Conservation (phyloP, 2,888 invertebrate species). For the Heliconius erato region DNA sequence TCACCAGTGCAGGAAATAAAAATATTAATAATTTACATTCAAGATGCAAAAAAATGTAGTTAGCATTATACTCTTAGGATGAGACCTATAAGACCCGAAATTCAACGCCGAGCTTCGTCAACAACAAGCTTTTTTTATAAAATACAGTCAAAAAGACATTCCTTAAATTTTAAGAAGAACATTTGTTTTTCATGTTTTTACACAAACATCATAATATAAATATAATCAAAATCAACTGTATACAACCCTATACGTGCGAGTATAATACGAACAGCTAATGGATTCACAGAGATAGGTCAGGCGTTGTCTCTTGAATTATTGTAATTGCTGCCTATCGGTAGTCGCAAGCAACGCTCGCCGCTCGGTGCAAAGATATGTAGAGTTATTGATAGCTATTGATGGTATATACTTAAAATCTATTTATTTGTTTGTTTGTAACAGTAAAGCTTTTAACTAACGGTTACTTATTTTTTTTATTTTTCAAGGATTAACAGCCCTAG, state of each 20-base stretch:
- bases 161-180: too few species aligned
- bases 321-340: slow-evolving; percentile 61
- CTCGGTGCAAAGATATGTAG: slow-evolving; percentile 38
- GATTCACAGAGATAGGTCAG: slow-evolving; percentile 67
- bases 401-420: slow-evolving; percentile 16
- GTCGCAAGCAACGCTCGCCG: slow-evolving; percentile 49
- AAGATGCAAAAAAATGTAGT: too few species aligned
- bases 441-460: not conserved
- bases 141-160: too few species aligned
- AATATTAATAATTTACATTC: too few species aligned
- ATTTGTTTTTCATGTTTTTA: not conserved
- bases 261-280: slow-evolving; percentile 62
- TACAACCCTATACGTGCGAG: slow-evolving; percentile 38
- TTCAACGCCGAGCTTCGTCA: too few species aligned
- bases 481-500: too few species aligned
- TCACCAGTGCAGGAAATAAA: too few species aligned
- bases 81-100: too few species aligned
- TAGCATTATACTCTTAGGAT: too few species aligned
- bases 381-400: slow-evolving; percentile 17
- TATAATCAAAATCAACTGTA: not conserved
- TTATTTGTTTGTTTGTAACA: not conserved
- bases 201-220: not conserved
- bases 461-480: not conserved
- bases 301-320: slow-evolving; percentile 69
- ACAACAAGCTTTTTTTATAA: too few species aligned